Conservation (phyloP, 1,140 invertebrate species). For the Maconellicoccus hirsutus region DNA sequence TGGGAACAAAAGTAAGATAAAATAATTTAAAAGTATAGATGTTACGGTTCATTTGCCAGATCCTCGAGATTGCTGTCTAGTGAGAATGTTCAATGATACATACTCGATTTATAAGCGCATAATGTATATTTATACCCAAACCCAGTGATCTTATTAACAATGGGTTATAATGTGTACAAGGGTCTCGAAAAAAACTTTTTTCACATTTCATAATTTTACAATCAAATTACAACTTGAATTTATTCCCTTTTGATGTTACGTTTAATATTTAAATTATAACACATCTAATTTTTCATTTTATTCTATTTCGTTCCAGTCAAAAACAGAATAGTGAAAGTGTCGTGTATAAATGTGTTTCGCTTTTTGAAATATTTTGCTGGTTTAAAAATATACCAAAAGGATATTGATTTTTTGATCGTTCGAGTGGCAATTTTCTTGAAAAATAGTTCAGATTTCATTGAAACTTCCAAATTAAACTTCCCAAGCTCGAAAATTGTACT, state of each 20-base stretch:
- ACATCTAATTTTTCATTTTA: not conserved
- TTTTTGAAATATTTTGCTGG: too few relatives aligned
- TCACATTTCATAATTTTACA: not conserved
- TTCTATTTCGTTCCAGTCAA: not conserved
- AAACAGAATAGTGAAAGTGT: not conserved
- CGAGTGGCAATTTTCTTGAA: too few relatives aligned
- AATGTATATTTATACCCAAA: constrained; percentile 11
- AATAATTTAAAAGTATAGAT: not conserved
- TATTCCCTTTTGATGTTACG: not conserved
- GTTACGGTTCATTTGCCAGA: constrained; percentile 13
- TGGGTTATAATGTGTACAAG: not conserved
- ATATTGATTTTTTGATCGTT: too few relatives aligned
- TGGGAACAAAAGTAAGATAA: not conserved
- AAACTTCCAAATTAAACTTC: too few relatives aligned
- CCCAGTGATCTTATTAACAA: constrained; percentile 1
- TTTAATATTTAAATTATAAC: constrained; percentile 6
- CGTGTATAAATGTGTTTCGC: not conserved
- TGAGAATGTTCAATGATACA: constrained; percentile 13
- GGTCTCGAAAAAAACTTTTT: not conserved
- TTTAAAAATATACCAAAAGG: too few relatives aligned
- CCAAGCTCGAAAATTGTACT: too few relatives aligned
- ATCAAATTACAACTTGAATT: not conserved
- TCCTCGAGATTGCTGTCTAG: constrained; percentile 3
- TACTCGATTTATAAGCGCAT: constrained; percentile 13
- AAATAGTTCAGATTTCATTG: too few relatives aligned